Evolutionary conservation across 1,140 invertebrate genomes (phyloP), one percentile per base, ranked within the genome.

Genomic region (Idris sp.): DNA sequence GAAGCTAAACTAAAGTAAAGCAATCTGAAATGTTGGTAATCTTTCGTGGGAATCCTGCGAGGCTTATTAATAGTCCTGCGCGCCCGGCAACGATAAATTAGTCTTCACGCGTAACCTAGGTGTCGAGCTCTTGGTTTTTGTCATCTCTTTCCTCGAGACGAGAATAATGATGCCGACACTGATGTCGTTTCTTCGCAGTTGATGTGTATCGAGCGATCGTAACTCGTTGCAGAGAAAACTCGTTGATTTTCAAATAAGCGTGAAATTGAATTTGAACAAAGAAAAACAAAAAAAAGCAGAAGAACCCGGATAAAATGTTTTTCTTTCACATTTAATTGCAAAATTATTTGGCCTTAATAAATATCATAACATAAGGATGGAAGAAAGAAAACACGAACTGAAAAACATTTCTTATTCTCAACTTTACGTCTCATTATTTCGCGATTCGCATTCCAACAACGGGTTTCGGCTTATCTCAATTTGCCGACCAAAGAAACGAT

Each of bases 391-490:
- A 41, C 26, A 68, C 43, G 65, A 64, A 46, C 65, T 35, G 48
- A 33, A 44, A 72, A 76, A 76, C 56, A 67, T 76, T 76, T 72
- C 56, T 72, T 72, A 56, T 72, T 73, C 53, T 68, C 56, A 51
- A 54, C 68, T 73, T 76, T 74, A 61, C 49, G 65, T 72, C 71
- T 78, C 75, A 75, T 79, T 79, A 81, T 77, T 69, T 78, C 75
- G 72, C 67, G 76, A 81, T 81, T 79, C 78, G 78, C 75, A 78
- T 79, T 77, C 76, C 74, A 76, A 54, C 71, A 77, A 81, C 79
- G 74, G 76, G 77, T 81, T 79, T 79, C 48, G 72, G 77, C 76
- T 81, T 81, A 81, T 81, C 79, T 81, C 77, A 81, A 81, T 81
- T 81, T 69, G 61, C 56, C 61, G 72, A 44, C 62, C 58, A 48